These are phyloP conservation scores for Gavialis gangeticus DNA, from an alignment of 2,113 vertebrate genomes.

Conservation along the genomic window DNA sequence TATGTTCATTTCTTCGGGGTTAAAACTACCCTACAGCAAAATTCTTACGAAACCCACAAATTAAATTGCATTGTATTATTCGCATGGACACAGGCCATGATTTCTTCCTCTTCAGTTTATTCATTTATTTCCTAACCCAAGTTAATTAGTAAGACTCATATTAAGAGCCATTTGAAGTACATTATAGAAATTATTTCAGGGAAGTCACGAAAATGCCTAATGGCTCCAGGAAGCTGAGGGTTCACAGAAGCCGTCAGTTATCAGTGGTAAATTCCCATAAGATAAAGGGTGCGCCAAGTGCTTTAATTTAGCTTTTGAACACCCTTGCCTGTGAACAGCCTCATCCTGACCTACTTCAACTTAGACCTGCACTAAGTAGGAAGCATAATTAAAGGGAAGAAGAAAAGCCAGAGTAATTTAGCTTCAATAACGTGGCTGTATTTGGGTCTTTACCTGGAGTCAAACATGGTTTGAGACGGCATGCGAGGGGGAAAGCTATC, in stretches of 20 bases:
- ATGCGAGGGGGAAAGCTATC: not conserved
- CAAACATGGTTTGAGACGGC: not conserved
- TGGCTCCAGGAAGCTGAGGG: slow-evolving; percentile 49
- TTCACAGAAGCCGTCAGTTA: slow-evolving; percentile 34
- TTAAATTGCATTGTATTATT: slow-evolving; percentile 74
- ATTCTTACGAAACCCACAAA: slow-evolving; percentile 75
- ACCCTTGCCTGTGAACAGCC: not conserved
- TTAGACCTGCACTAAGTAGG: not conserved
- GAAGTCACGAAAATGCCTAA: slow-evolving; percentile 9
- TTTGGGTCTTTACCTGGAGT: not conserved
- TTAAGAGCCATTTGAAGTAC: slow-evolving; percentile 69
- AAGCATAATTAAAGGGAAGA: not conserved
- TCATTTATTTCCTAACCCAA: slow-evolving; percentile 78
- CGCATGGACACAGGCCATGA: slow-evolving; percentile 47
- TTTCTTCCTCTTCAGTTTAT: slow-evolving; percentile 72
- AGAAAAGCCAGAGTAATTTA: not conserved
- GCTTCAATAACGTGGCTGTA: not conserved
- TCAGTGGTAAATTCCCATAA: not conserved
- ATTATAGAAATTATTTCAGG: slow-evolving; percentile 6
- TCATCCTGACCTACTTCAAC: not conserved
- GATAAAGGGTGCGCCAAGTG: not conserved
- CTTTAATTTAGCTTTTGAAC: not conserved
- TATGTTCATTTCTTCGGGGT: slow-evolving; percentile 77
- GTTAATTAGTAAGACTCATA: slow-evolving; percentile 75
- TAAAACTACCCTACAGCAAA: slow-evolving; percentile 80